phyloP scores from a whole-genome alignment of 1,140 invertebrate genomes.

The Aradophagus sp. region DNA sequence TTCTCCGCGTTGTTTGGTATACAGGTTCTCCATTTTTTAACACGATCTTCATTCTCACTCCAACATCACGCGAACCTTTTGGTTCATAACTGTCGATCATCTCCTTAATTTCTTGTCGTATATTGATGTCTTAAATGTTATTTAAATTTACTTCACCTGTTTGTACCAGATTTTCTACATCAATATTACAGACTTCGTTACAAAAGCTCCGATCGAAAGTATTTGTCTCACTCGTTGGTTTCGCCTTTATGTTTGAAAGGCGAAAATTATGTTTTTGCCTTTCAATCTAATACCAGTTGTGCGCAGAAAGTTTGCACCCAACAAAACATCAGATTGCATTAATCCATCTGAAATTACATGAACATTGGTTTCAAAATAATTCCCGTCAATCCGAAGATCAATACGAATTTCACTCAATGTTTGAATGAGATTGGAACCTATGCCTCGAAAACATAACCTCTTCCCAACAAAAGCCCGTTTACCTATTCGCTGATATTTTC shows the following conservation, averaged over 20 bases:
- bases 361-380: not conserved
- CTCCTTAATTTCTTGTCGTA: not conserved
- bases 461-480: not conserved
- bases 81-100: constrained; percentile 5
- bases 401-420: constrained; percentile 3
- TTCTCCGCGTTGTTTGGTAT: constrained; percentile 3
- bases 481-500: constrained; percentile 5
- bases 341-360: constrained; percentile 7
- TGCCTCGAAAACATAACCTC: constrained; percentile 3
- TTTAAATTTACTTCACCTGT: not conserved
- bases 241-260: not conserved
- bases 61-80: not conserved
- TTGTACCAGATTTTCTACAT: not conserved
- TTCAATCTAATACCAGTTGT: not conserved
- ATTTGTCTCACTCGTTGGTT: too few species aligned
- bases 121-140: not conserved
- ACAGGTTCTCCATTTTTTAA: constrained; percentile 8
- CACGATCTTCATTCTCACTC: constrained; percentile 10
- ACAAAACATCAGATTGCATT: not conserved
- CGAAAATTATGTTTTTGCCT: not conserved
- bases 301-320: constrained; percentile 11
- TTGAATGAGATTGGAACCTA: constrained; percentile 3
- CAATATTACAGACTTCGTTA: constrained; percentile 14
- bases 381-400: not conserved
- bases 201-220: too few species aligned